Base-by-base conservation (phyloP, 2,888 invertebrate species). In the Drosophila peninsularis region DNA sequence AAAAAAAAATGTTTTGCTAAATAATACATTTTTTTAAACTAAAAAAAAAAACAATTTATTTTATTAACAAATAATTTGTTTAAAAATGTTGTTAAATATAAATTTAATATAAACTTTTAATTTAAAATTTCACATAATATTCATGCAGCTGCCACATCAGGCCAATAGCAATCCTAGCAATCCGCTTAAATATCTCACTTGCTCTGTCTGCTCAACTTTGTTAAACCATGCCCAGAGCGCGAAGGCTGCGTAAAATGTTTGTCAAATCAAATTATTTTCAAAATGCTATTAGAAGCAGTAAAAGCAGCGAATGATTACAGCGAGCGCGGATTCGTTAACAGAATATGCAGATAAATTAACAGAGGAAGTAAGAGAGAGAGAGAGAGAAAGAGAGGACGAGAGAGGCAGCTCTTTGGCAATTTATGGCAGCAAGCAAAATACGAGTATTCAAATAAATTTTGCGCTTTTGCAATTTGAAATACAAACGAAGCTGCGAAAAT, bases 231-330 rank as follows among this genome's bases (percentile, higher is more conserved):
- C 11, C 30, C 3, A 9, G 2, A 21, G 34, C 50, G 32, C 21
- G n/a, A 24, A 24, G 36, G 45, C 5, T 17, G 27, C 30, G n/a
- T 36, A 24, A 52, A 21, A 36, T 37, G 37, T 49, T 19, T 13
- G 47, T 52, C 10, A 39, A 75, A 73, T 63, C 56, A 55, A 76
- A 63, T 77, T 21, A 60, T 55, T 21, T 9, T 17, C 13, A 9
- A 54, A 71, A 45, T 32, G 49, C 66, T 65, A 83, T 81, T 42
- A 61, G 64, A 62, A 54, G 47, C 3, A 21, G 37, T 39, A 30
- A 58, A 70, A 71, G 64, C 60, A 62, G 58, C 34, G 53, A 53
- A 47, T 64, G 36, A 71, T 71, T 71, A 65, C 60, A 42, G 41
- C n/a, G 45, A 19, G 27, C 57, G 21, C 37, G 34, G n/a, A 52